Evolutionary conservation across 1,140 invertebrate genomes (phyloP), one percentile per base, ranked within the genome.

Genomic region (Drosophila tsacasi): DNA sequence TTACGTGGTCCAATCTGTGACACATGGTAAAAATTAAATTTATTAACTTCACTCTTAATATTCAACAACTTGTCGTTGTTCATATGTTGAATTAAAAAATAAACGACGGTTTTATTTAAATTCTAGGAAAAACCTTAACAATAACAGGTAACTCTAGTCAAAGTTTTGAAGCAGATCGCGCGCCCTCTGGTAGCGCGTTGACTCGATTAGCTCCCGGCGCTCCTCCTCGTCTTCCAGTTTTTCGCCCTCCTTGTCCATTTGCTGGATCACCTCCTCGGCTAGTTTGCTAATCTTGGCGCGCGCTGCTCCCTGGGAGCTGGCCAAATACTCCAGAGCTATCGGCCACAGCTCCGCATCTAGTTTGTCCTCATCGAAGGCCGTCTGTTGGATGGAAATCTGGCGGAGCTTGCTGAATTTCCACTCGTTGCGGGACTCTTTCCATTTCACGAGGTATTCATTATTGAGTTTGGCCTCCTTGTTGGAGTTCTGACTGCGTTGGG

Each of bases 401-500:
- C 94, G 95, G 2, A 95, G 80, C 91, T 97, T 97, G 86, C 96
- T 96, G 91, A 97, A 97, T 89, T 96, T 97, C 96, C 96, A 97
- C 79, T 96, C 94, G 58, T 93, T 93, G 62, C 93, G 94, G 57
- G 95, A 93, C 83, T 96, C 93, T 92, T 96, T 96, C 96, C 96
- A 97, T 90, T 96, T 95, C 8, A 94, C 94, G 8, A 95, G 81
- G 82, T 95, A 95, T 74, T 93, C 95, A 32, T 95, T 92, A 79
- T 95, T 95, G 1, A 76, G 64, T 15, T 83, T 79, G n/a, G 57
- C 57, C 23, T 93, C 92, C 32, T 93, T 93, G 61, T 79, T 80
- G 10, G 64, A 59, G 10, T 27, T 79, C 27, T 92, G 91, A 27
- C 73, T 81, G 17, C 80, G 84, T 54, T 89, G 81, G 2, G 55